Evolutionary conservation across 2,888 invertebrate genomes (phyloP).

Genomic region (Stenolophus ochropezus): DNA sequence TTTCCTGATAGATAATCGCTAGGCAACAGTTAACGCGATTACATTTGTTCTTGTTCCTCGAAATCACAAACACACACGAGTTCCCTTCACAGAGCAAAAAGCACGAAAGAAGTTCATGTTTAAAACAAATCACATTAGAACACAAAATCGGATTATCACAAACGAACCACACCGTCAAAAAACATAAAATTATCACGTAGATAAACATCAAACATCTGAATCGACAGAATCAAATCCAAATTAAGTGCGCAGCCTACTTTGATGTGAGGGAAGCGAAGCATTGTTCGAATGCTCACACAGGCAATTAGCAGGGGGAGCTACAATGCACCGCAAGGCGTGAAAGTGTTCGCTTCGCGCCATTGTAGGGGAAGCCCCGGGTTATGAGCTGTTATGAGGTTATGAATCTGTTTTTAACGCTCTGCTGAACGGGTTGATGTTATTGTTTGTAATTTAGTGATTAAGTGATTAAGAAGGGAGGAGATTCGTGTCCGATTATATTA

Average conservation of each 20-base stretch:
- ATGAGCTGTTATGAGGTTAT: constrained; percentile 22
- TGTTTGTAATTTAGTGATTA: constrained; percentile 4
- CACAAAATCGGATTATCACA: constrained; percentile 51
- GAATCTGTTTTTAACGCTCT: constrained; percentile 33
- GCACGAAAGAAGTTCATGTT: constrained; percentile 6
- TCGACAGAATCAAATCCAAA: constrained; percentile 38
- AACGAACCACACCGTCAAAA: constrained; percentile 44
- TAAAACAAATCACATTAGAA: constrained; percentile 56
- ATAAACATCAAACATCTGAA: constrained; percentile 42
- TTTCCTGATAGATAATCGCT: constrained; percentile 24
- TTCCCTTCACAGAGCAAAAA: constrained; percentile 29
- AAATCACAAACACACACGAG: constrained; percentile 21
- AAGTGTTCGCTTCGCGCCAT: constrained; percentile 19
- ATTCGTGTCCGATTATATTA: neutral
- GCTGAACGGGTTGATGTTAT: constrained; percentile 8
- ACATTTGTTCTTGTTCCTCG: constrained; percentile 26
- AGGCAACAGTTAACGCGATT: constrained; percentile 10
- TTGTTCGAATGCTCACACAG: constrained; percentile 48
- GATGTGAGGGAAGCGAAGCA: constrained; percentile 39
- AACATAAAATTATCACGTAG: constrained; percentile 47
- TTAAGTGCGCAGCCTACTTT: constrained; percentile 33
- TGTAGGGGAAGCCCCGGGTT: constrained; percentile 1
- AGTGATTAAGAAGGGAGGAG: neutral
- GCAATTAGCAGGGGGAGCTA: constrained; percentile 30
- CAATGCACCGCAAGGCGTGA: constrained; percentile 47